These are phyloP conservation scores for Gallinago stenura DNA, from an alignment of 2,797 vertebrate species.

Conservation along the genomic window DNA sequence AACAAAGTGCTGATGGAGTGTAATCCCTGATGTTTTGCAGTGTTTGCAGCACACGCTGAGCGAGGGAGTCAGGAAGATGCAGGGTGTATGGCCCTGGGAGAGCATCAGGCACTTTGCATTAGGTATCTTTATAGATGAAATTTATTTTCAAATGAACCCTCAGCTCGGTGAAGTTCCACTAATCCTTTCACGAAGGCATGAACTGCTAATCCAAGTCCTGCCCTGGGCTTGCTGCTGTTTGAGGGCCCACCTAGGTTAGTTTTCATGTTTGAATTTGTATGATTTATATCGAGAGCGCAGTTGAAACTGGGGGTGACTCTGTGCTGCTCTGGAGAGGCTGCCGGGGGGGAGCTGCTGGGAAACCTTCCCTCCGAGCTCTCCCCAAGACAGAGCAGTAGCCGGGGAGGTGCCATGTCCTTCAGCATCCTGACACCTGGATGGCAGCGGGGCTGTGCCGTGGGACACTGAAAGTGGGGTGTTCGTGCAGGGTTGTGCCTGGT, in stretches of 20 bases:
- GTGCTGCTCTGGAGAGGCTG: background rate
- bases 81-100: background rate
- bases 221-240: conserved; percentile 13
- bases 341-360: background rate
- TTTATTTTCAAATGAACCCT: conserved; percentile 17
- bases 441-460: background rate
- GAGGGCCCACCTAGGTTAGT: conserved; percentile 54
- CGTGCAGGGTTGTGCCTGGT: background rate
- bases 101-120: background rate
- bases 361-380: background rate
- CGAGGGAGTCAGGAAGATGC: fast-evolving
- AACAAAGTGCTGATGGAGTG: background rate
- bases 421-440: background rate
- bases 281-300: conserved; percentile 8
- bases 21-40: background rate
- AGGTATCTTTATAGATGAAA: background rate
- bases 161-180: background rate
- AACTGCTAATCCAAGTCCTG: conserved; percentile 58
- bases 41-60: background rate
- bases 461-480: background rate
- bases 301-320: background rate
- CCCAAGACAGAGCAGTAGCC: background rate
- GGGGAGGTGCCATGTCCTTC: background rate
- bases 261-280: conserved; percentile 10
- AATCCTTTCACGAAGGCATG: conserved; percentile 53